Evolutionary conservation across 2,797 vertebrate species (phyloP).

Genomic region (Clarias laeviceps): DNA sequence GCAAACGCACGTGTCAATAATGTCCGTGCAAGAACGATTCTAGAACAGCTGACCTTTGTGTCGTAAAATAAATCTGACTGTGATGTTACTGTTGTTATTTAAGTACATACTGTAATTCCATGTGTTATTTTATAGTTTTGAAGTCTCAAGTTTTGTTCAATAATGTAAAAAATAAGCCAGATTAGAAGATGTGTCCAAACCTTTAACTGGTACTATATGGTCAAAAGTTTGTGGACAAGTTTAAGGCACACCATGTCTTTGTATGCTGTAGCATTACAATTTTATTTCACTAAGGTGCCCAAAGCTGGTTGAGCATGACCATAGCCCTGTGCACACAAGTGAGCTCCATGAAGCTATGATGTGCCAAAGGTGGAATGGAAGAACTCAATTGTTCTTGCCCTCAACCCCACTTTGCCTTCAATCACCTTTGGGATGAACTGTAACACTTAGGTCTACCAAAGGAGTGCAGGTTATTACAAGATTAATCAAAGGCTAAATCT

Average conservation of each 20-base stretch:
- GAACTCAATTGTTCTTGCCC: neutral
- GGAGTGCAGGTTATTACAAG: neutral
- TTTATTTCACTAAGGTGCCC: neutral
- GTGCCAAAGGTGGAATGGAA: neutral
- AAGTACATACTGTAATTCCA: no score
- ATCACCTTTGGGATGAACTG: neutral
- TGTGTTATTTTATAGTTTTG: no score
- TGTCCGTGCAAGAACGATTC: no score
- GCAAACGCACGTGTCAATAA: no score
- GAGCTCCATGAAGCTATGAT: neutral
- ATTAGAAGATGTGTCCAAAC: no score
- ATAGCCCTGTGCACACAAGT: neutral
- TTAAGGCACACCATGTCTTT: no score
- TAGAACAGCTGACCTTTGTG: no score
- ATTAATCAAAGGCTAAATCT: neutral
- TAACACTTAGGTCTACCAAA: neutral
- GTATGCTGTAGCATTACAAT: neutral
- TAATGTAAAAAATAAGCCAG: no score
- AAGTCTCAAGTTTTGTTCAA: no score
- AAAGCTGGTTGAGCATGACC: neutral
- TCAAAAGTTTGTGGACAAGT: neutral
- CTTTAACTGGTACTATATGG: no score
- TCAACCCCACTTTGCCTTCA: neutral
- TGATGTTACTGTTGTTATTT: no score
- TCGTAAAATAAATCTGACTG: no score